Evolutionary conservation across 2,113 vertebrate genomes (phyloP).

Genomic region (Euleptes europaea): DNA sequence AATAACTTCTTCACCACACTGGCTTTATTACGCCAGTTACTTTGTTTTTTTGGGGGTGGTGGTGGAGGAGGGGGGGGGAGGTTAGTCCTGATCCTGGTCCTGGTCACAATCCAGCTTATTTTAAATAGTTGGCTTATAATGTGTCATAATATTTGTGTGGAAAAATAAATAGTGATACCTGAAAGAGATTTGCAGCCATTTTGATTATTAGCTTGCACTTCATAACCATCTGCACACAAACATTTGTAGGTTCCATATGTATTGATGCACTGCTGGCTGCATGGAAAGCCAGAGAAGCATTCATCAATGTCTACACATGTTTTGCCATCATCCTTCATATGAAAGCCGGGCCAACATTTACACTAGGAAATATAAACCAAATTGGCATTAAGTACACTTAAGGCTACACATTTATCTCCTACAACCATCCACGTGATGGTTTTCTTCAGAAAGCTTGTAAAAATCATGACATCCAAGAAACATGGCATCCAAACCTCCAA

Average conservation of each 20-base stretch:
- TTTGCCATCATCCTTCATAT: constrained; percentile 94
- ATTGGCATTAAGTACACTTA: constrained; percentile 3
- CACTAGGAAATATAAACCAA: constrained; percentile 79
- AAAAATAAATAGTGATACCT: constrained; percentile 73
- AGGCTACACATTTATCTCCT: neutral
- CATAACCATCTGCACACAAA: constrained; percentile 91
- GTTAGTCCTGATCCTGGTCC: too few species aligned
- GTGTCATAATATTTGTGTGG: neutral
- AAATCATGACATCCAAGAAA: neutral
- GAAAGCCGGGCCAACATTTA: constrained; percentile 98
- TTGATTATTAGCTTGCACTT: constrained; percentile 84
- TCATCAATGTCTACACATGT: constrained; percentile 95
- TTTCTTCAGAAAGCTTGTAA: neutral
- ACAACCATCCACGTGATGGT: neutral
- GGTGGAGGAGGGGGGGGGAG: too few species aligned
- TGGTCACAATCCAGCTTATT: neutral
- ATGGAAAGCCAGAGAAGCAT: constrained; percentile 90
- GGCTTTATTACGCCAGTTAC: too few species aligned
- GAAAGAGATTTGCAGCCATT: constrained; percentile 93
- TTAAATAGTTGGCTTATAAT: neutral
- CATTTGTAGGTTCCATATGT: constrained; percentile 96
- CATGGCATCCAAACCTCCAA: neutral
- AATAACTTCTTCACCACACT: too few species aligned
- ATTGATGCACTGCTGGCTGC: constrained; percentile 97
- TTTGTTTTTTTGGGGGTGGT: too few species aligned